phyloP scores from a whole-genome alignment of 2,888 invertebrate genomes.

The Hermaeophaga mercurialis region DNA sequence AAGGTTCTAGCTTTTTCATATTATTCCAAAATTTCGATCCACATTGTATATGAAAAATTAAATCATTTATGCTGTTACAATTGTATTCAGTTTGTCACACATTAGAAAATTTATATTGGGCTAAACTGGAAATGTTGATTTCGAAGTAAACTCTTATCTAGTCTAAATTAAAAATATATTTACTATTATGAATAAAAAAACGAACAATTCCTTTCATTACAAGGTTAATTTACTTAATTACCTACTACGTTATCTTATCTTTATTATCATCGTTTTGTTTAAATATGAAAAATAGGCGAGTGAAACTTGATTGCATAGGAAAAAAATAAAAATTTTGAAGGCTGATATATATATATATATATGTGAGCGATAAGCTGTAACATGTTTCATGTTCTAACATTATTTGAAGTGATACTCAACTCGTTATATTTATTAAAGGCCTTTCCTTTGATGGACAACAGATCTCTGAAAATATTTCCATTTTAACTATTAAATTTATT shows the following conservation, averaged over 20 bases:
- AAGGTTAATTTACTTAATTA: constrained; percentile 4
- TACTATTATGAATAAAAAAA: no score
- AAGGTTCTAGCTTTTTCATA: no score
- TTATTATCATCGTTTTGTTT: background rate
- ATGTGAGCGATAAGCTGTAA: background rate
- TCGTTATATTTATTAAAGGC: background rate
- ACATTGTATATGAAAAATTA: no score
- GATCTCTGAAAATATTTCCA: background rate
- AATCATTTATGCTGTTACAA: no score
- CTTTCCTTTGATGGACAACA: background rate
- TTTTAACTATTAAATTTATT: no score
- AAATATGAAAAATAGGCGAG: background rate
- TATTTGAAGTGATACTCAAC: background rate
- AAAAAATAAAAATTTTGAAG: constrained; percentile 3
- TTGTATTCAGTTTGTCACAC: no score
- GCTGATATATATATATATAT: constrained; percentile 7
- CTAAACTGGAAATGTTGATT: no score
- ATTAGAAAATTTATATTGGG: no score
- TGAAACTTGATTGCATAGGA: background rate
- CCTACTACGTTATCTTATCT: constrained; percentile 11
- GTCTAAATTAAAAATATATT: no score
- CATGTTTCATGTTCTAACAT: background rate
- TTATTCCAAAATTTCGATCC: no score
- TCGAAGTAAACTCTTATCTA: no score
- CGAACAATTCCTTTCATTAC: no score